phyloP scores from a whole-genome alignment of 1,140 invertebrate genomes.

The Drosophila dunni region DNA sequence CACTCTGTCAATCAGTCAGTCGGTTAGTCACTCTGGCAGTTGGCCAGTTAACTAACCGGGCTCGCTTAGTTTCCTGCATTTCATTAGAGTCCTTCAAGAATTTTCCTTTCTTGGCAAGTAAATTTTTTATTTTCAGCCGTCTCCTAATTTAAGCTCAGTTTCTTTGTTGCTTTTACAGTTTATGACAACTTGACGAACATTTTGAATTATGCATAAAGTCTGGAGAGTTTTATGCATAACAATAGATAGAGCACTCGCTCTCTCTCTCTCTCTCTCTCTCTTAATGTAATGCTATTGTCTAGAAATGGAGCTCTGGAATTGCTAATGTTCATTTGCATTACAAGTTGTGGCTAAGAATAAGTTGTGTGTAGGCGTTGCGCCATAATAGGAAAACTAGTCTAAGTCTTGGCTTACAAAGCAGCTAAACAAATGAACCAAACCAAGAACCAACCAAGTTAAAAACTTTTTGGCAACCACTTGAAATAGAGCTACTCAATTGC shows the following conservation, averaged over 20 bases:
- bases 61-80: constrained; percentile 24
- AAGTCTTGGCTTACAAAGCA: constrained; percentile 23
- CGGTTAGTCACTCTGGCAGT: background rate
- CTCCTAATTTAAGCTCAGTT: constrained; percentile 35
- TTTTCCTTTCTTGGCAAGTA: constrained; percentile 41
- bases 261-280: background rate
- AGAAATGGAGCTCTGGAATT: constrained; percentile 49
- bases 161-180: constrained; percentile 56
- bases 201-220: constrained; percentile 74
- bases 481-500: background rate
- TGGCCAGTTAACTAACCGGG: constrained; percentile 12
- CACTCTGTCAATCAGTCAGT: background rate
- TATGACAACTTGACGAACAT: constrained; percentile 78
- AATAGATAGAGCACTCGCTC: constrained; percentile 46
- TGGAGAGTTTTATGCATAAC: constrained; percentile 64
- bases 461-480: background rate
- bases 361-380: constrained; percentile 55
- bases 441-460: background rate
- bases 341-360: constrained; percentile 55
- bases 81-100: constrained; percentile 37
- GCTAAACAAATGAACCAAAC: background rate
- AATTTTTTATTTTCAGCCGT: constrained; percentile 39
- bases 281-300: constrained; percentile 73
- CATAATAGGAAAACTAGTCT: constrained; percentile 32
- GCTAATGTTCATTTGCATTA: constrained; percentile 75